Evolutionary conservation across 2,113 vertebrate genomes (phyloP).

Genomic region (Climacteris rufus): DNA sequence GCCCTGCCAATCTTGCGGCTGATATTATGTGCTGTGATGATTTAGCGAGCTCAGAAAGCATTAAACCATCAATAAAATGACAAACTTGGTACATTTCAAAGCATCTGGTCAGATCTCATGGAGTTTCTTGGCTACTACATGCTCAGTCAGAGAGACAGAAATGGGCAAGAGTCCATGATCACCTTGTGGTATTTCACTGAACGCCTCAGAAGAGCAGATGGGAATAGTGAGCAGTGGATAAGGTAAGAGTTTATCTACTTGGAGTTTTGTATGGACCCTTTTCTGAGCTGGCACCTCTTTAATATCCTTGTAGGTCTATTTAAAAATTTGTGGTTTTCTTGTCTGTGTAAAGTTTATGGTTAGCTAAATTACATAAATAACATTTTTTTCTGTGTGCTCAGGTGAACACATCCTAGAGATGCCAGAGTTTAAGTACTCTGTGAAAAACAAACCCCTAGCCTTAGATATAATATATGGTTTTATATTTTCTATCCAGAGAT

Average conservation of each 20-base stretch:
- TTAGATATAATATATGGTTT: neutral
- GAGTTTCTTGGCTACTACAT: neutral
- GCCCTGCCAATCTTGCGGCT: neutral
- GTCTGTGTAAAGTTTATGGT: neutral
- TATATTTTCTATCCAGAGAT: neutral
- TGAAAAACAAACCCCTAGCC: neutral
- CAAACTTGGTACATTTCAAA: conserved; percentile 8
- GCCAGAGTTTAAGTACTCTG: neutral
- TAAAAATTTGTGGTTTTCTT: neutral
- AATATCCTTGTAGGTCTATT: neutral
- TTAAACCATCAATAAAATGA: neutral
- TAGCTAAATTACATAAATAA: neutral
- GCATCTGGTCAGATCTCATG: neutral
- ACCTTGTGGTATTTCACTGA: neutral
- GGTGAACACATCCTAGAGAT: neutral
- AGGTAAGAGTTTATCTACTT: neutral
- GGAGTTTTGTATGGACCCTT: neutral
- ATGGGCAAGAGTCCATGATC: neutral
- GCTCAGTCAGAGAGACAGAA: neutral
- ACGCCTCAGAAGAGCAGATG: neutral
- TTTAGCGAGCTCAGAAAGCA: neutral
- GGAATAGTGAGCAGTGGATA: neutral
- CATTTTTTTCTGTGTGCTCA: neutral
- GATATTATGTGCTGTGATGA: neutral
- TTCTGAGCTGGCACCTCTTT: neutral